Evolutionary conservation across 2,888 invertebrate genomes (phyloP), one percentile per base, ranked within the genome.

Genomic region (Trichacis sp.): DNA sequence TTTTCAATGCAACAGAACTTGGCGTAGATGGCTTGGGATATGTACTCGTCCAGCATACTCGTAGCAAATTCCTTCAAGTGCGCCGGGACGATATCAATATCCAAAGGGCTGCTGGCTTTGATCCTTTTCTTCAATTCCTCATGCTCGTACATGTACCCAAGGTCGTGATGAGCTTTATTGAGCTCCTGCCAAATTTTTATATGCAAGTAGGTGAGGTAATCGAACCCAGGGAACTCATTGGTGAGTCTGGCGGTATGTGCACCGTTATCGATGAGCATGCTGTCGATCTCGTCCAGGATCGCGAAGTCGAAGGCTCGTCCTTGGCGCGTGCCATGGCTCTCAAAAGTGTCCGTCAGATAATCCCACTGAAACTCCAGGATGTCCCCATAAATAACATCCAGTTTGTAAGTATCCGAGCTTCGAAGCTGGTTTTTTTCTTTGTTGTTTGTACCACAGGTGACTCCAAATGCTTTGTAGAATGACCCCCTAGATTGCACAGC

Each of bases 211-310:
- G 72, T 70, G 9, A 85, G 71, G 24, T 77, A 73, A 40, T 84
- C 80, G 54, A 85, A 58, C 1, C 78, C 82, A 6, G 82, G 75
- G 18, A 84, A 68, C 11, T 76, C 74, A 33, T 81, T 77, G 0
- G 82, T 81, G 29, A 85, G 69, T 51, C 83, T 82, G 2, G 84
- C 72, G 29, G 82, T 79, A 62, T 84, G 79, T 46, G 77, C 79
- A 2, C 83, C 83, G 46, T 83, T 82, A 67, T 85, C 85, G 2
- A 85, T 71, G 33, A 85, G 58, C 84, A 85, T 83, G 59, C 78
- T 82, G 61, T 85, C 85, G 0, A 85, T 85, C 72, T 85, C 85
- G 61, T 85, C 85, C 1, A 85, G 73, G 6, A 85, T 77, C 0
- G 83, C 77, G 12, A 68, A 71, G 9, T 73, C 68, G 54, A 76